These are phyloP conservation scores for Acanthis flammea DNA, from an alignment of 2,797 vertebrate species.

Conservation along the genomic window DNA sequence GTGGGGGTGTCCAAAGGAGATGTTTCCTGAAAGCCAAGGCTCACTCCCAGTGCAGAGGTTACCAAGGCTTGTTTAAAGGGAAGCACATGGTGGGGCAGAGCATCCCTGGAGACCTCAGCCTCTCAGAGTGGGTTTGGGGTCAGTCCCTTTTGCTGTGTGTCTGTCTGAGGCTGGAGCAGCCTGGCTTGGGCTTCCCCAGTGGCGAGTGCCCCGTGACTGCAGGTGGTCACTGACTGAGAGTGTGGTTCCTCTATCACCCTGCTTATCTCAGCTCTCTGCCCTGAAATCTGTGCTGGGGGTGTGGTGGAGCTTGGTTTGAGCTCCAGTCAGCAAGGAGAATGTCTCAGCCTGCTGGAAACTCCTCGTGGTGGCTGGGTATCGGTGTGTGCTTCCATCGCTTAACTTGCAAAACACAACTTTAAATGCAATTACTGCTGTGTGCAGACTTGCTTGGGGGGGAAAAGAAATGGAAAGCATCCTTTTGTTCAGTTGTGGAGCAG, in stretches of 20 bases:
- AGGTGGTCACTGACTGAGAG: neutral
- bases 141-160: neutral
- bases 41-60: neutral
- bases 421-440: neutral
- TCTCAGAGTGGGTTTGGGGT: neutral
- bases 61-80: neutral
- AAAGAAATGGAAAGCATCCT: neutral
- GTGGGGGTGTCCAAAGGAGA: accelerated
- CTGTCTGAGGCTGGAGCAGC: neutral
- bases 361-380: accelerated
- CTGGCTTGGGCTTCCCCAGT: neutral
- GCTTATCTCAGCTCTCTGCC: slow-evolving; percentile 27
- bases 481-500: neutral
- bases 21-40: neutral
- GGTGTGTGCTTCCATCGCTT: accelerated
- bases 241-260: neutral
- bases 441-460: neutral
- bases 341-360: neutral
- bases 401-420: neutral
- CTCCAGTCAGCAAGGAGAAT: neutral
- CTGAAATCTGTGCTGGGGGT: neutral
- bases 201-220: neutral
- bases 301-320: neutral
- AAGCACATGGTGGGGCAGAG: accelerated
- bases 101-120: neutral